Conservation (phyloP, 1,140 invertebrate species). For the Pogonus chalceus region DNA sequence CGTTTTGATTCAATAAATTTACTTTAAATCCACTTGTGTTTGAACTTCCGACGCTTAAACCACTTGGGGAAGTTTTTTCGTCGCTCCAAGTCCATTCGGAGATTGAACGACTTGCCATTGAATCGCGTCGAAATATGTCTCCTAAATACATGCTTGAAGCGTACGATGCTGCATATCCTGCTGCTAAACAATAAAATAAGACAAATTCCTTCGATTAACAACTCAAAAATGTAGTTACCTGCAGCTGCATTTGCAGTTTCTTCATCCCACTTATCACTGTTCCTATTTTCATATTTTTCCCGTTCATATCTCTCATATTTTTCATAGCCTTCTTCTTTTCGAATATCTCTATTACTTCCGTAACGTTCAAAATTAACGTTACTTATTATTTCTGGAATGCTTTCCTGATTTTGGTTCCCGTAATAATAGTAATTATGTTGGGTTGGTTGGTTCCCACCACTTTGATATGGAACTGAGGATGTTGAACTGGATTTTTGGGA, state of each 20-base stretch:
- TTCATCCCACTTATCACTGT: slow-evolving; percentile 16
- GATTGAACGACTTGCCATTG: slow-evolving; percentile 24
- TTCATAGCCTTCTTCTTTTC: slow-evolving; percentile 25
- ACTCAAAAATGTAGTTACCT: not conserved
- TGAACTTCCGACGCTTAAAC: slow-evolving; percentile 18
- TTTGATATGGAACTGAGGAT: no score
- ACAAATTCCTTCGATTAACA: not conserved
- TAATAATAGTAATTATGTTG: no score
- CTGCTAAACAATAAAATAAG: not conserved
- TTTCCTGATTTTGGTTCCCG: no score
- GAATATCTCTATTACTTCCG: no score
- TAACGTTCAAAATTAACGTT: not conserved
- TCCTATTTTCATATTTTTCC: slow-evolving; percentile 20
- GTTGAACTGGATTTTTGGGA: slow-evolving; percentile 29
- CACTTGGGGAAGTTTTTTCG: slow-evolving; percentile 28
- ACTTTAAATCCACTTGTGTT: not conserved
- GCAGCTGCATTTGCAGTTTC: no score
- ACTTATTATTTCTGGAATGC: no score
- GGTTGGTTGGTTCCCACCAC: no score
- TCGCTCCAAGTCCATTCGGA: slow-evolving; percentile 30
- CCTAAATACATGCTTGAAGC: not conserved
- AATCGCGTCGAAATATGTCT: slow-evolving; percentile 24
- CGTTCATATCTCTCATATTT: slow-evolving; percentile 19
- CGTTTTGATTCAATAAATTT: not conserved
- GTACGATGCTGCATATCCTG: not conserved